Base-by-base conservation (phyloP, 1,140 invertebrate species). In the Pararge aegeria region DNA sequence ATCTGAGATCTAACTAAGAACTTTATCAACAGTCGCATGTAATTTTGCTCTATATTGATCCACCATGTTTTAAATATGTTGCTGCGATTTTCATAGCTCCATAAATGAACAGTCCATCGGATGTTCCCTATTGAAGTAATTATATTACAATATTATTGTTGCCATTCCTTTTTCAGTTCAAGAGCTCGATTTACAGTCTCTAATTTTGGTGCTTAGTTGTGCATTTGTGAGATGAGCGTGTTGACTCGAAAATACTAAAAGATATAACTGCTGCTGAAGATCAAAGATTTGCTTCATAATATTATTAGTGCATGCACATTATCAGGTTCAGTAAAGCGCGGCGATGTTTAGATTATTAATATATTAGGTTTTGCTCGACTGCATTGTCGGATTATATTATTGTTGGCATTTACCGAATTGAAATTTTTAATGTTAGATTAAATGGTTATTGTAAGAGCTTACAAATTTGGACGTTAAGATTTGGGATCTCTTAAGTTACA, bases 401-500 rank as follows among this genome's bases (percentile, higher is more conserved):
- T 46, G 18, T 46, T 46, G 42, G 42, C 42, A 20, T 46, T 46
- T 46, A 46, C 20, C 18, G 4, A 12, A 20, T 20, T 60, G 16
- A 19, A 24, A 42, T 50, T 15, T 40, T 50, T 57, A n/a, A 54
- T 42, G 7, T 42, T 42, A 38, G 15, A 55, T 44, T 62, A 62
- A 61, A 34, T 55, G 27, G 44, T 55, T 62, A 62, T 51, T 62
- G 13, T 55, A 62, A 55, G 60, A 62, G 60, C 60, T 62, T 62
- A 55, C 53, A 63, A 48, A 52, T 46, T 37, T 56, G 53, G 46
- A 62, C 40, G 18, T 56, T 56, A 63, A 56, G 49, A 63, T 56
- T 56, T 63, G 38, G 54, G 48, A 56, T 63, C 49, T 63, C 61
- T 57, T 63, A 61, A 57, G 54, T 63, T 57, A 53, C 54, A 52